Base-by-base conservation (phyloP, 1,140 invertebrate genomes). In the Caligus rogercresseyi region DNA sequence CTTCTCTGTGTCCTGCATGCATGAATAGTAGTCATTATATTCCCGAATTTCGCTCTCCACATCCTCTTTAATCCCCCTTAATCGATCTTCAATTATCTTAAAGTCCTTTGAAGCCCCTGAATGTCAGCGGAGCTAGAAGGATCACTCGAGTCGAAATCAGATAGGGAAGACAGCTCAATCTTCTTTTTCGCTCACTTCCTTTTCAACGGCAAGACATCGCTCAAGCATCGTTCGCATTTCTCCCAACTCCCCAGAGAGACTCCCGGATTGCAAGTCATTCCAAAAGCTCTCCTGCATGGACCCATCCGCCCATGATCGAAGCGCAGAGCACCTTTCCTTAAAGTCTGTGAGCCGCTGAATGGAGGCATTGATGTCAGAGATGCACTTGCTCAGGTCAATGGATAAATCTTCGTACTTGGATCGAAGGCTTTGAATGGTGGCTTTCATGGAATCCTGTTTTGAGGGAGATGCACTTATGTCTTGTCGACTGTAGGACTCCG, bases 1-100 rank as follows among this genome's bases (percentile, higher is more conserved):
- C 71, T 93, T 94, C 75, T 96, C 91, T 0, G 85, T 87, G 65
- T 95, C 90, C 75, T 95, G 91, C 11, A 95, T 74, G 13, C 82
- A 83, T 69, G 84, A 81, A 65, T 93, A 87, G 70, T 95, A 97
- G 19, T 81, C 78, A 69, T 84, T 86, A 68, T 90, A 88, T 53
- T 89, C 85, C 61, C 84, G 78, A 7, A 70, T 68, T 51, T 70
- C 69, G 26, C 65, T 76, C 68, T 88, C 85, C 0, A 89, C 54
- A 24, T 67, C 64, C 66, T 82, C 81, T 55, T 79, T 77, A 16
- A 67, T 66, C 11, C 72, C 72, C 24, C 79, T 74, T 67, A 82
- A 84, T 65, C 79, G 76, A 3, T 72, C 72, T 63, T 77, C 76
- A 1, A 86, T 69, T 52, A 78, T 77, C 51, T 81, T 78, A 74